A percentile compares a stretch with the other conserved stretches of the same genome.
These are phyloP conservation scores for Hirudinaria manillensis DNA, from an alignment of 2,888 invertebrate species.

Conservation along the genomic window DNA sequence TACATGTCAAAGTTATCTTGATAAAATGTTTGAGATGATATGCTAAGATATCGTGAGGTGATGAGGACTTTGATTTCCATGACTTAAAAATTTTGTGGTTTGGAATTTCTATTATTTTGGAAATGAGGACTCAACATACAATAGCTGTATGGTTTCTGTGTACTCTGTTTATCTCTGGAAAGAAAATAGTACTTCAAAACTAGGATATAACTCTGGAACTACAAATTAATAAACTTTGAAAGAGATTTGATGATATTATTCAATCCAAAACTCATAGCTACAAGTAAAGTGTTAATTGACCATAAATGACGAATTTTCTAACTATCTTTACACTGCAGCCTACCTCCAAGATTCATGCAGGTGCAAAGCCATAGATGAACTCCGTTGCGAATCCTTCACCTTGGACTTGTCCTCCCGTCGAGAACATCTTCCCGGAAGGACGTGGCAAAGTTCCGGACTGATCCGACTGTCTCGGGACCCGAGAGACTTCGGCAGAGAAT, in stretches of 20 bases:
- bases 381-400: not conserved
- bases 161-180: not conserved
- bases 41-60: too few species aligned
- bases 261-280: not conserved
- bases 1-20: too few species aligned
- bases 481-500: not conserved
- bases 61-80: too few species aligned
- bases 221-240: not conserved
- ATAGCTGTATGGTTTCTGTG: not conserved
- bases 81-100: not conserved
- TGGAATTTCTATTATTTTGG: not conserved
- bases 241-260: not conserved
- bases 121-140: not conserved
- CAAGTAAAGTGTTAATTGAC: not conserved
- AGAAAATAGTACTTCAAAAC: too few species aligned
- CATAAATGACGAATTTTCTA: too few species aligned
- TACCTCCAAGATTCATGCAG: not conserved
- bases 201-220: too few species aligned
- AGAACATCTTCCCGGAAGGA: not conserved
- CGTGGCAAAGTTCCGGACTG: not conserved
- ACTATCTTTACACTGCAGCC: not conserved
- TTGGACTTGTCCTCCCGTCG: not conserved
- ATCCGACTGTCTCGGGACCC: constrained; percentile 22
- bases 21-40: too few species aligned
- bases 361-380: constrained; percentile 12